A percentile compares a stretch with the other conserved stretches of the same genome.
Conservation (phyloP, 2,797 vertebrate genomes). For the Clamator glandarius region DNA sequence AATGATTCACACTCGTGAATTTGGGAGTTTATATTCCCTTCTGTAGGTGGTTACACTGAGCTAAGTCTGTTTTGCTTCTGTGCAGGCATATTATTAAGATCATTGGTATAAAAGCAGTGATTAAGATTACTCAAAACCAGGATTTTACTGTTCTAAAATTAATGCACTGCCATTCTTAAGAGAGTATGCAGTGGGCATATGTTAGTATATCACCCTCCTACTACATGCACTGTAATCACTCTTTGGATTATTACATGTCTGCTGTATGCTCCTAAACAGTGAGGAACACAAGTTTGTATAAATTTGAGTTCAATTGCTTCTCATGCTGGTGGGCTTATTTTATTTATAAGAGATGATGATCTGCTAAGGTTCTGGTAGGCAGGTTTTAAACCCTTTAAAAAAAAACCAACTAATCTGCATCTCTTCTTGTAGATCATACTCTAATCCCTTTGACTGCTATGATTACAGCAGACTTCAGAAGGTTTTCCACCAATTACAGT, state of each 20-base stretch:
- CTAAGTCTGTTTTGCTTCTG: not conserved
- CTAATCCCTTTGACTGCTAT: constrained; percentile 50
- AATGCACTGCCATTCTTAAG: not conserved
- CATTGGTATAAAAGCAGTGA: not conserved
- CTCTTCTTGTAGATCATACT: constrained; percentile 15
- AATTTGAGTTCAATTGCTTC: constrained; percentile 11
- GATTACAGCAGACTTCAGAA: constrained; percentile 64
- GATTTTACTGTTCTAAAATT: not conserved
- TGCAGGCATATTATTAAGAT: not conserved
- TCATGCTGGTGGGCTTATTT: not conserved
- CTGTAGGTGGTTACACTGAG: not conserved
- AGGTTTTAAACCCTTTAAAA: not conserved
- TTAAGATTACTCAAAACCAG: not conserved
- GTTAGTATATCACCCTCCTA: not conserved
- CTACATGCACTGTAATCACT: too few species aligned
- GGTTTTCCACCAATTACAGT: constrained; percentile 66
- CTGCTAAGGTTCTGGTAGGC: not conserved
- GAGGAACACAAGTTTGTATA: not conserved
- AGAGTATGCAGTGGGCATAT: not conserved
- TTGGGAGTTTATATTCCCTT: not conserved
- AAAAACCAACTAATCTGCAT: not conserved
- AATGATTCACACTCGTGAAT: not conserved
- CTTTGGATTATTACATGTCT: not conserved
- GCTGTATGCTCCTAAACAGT: not conserved
- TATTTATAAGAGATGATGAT: not conserved